Percentiles rank a stretch among this genome's conserved stretches.
Evolutionary conservation across 2,888 invertebrate species (phyloP).

Genomic region (Amiota mariae): DNA sequence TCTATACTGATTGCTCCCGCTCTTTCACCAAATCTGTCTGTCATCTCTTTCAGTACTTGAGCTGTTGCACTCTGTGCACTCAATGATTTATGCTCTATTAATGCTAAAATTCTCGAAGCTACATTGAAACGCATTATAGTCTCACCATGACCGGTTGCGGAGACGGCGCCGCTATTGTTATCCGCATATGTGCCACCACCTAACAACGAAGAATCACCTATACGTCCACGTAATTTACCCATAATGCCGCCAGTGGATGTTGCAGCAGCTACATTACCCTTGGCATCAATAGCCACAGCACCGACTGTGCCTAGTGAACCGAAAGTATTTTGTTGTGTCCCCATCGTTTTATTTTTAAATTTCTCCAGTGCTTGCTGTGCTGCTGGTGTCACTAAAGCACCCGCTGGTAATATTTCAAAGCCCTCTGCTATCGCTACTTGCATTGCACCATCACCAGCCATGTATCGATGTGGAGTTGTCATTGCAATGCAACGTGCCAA

Average conservation of each 20-base stretch:
- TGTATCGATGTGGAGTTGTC: constrained; percentile 81
- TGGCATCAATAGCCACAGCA: constrained; percentile 83
- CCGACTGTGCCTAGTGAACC: constrained; percentile 76
- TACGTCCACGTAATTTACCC: constrained; percentile 84
- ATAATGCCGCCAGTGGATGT: constrained; percentile 90
- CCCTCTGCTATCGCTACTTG: constrained; percentile 78
- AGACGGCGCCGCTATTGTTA: constrained; percentile 82
- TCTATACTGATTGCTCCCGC: constrained; percentile 84
- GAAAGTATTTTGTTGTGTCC: constrained; percentile 11
- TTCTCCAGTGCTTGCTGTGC: constrained; percentile 77
- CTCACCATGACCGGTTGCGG: constrained; percentile 88
- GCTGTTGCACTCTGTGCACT: constrained; percentile 79
- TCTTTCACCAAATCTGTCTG: constrained; percentile 79
- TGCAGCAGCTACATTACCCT: constrained; percentile 84
- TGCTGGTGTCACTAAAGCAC: constrained; percentile 79
- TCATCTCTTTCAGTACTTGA: constrained; percentile 80
- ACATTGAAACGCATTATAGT: constrained; percentile 85
- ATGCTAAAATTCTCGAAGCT: constrained; percentile 80
- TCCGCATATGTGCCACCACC: constrained; percentile 86
- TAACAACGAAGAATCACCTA: constrained; percentile 83
- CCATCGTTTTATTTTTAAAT: constrained; percentile 47
- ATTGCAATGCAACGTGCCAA: constrained; percentile 85
- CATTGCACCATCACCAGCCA: constrained; percentile 84
- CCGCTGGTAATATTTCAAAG: constrained; percentile 77
- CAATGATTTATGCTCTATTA: constrained; percentile 77